Percentiles rank a stretch among this genome's conserved stretches.
Conservation (phyloP, 2,888 invertebrate species). For the Malthinus seriepunctatus region DNA sequence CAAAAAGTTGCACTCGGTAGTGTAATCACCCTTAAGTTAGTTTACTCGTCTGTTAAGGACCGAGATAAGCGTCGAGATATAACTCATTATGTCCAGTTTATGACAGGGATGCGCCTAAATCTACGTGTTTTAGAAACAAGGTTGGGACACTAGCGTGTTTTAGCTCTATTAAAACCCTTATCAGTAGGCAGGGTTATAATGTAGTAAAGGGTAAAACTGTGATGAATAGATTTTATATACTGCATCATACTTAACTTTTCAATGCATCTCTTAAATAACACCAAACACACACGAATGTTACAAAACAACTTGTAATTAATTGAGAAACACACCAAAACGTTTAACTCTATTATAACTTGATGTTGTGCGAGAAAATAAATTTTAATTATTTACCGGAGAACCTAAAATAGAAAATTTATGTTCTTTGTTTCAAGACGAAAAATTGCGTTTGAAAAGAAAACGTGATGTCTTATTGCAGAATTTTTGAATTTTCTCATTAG, state of each 20-base stretch:
- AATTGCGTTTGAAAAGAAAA: background rate
- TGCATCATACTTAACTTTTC: conserved; percentile 6
- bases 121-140: conserved; percentile 28
- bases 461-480: background rate
- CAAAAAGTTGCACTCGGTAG: conserved; percentile 21
- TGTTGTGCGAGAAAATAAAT: too few species aligned
- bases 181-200: conserved; percentile 20
- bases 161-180: conserved; percentile 30
- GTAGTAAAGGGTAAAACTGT: conserved; percentile 23
- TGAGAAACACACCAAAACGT: background rate
- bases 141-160: conserved; percentile 29
- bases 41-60: conserved; percentile 42
- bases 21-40: conserved; percentile 21
- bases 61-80: conserved; percentile 36
- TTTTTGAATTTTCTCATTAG: too few species aligned
- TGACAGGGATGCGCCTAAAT: conserved; percentile 37
- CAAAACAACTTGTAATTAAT: conserved; percentile 2
- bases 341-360: too few species aligned
- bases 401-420: too few species aligned
- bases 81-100: conserved; percentile 46
- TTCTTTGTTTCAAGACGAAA: background rate
- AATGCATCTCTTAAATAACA: conserved; percentile 2
- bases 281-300: background rate
- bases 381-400: too few species aligned
- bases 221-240: conserved; percentile 24